Evolutionary conservation across 2,113 vertebrate genomes (phyloP).

Genomic region (Melanostigma gelatinosum): DNA sequence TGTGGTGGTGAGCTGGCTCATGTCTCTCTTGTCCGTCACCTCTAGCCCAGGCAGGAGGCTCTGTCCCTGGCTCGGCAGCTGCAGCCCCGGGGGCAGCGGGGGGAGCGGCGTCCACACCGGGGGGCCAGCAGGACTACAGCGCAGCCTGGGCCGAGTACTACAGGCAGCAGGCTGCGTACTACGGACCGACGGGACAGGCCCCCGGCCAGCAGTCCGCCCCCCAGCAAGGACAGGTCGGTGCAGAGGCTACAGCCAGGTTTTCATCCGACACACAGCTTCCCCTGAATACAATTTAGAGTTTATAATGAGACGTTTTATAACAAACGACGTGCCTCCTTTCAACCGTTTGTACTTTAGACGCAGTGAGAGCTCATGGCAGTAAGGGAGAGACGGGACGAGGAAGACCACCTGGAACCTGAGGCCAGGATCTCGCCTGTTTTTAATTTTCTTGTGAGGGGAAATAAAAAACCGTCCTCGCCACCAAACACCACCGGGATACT

Average conservation of each 20-base stretch:
- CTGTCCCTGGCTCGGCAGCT: conserved; percentile 12
- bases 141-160: conserved; percentile 91
- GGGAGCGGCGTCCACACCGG: conserved; percentile 81
- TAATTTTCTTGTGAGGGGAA: conserved; percentile 32
- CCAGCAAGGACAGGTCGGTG: conserved; percentile 84
- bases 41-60: conserved; percentile 35
- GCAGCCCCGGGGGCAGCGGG: conserved; percentile 56
- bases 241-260: background rate
- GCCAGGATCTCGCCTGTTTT: conserved; percentile 31
- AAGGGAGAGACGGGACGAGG: conserved; percentile 3
- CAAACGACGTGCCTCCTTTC: background rate
- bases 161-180: conserved; percentile 89
- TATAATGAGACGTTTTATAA: background rate
- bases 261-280: background rate
- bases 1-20: background rate
- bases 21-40: conserved; percentile 51
- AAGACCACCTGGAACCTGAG: conserved; percentile 18
- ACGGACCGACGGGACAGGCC: conserved; percentile 83
- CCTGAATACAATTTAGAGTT: background rate
- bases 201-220: conserved; percentile 83
- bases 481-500: conserved; percentile 36
- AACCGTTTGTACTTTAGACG: conserved; percentile 39
- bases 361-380: conserved; percentile 50
- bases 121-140: conserved; percentile 86
- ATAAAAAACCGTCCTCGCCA: conserved; percentile 1